These are phyloP conservation scores for Punctoribates punctum DNA, from an alignment of 2,888 invertebrate genomes.

Conservation along the genomic window DNA sequence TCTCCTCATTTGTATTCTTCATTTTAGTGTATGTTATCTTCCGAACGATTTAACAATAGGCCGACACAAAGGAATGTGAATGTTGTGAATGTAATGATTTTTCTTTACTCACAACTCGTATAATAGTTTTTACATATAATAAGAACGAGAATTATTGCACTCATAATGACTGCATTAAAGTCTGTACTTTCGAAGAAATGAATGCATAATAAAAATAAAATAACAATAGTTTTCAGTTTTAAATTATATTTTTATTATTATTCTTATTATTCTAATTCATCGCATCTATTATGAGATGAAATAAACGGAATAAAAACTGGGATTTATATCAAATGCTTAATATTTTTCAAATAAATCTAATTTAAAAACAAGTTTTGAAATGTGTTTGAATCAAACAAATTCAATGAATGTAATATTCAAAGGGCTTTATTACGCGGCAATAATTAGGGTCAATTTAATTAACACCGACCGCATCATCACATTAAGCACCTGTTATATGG, in stretches of 20 bases:
- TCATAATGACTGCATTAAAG: background rate
- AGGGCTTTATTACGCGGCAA: background rate
- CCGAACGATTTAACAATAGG: slow-evolving; percentile 23
- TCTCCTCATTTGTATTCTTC: no score
- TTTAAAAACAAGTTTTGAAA: no score
- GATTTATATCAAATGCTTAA: no score
- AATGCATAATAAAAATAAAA: no score
- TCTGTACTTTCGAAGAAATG: no score
- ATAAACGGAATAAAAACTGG: no score
- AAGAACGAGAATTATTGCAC: slow-evolving; percentile 5
- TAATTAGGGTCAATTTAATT: slow-evolving; percentile 26
- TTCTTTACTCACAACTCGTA: background rate
- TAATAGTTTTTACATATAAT: slow-evolving; percentile 12
- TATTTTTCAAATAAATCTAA: no score
- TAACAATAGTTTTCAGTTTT: no score
- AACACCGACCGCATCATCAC: background rate
- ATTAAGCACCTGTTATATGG: slow-evolving; percentile 12
- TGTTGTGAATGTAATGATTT: background rate
- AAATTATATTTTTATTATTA: no score
- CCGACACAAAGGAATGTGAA: slow-evolving; percentile 6
- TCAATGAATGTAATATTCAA: background rate
- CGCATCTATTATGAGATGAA: no score
- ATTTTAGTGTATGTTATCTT: background rate
- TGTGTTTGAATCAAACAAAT: no score
- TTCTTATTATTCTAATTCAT: no score